A percentile compares a stretch with the other conserved stretches of the same genome.
Conservation (phyloP, 1,140 invertebrate genomes). For the Cryptotermes secundus region DNA sequence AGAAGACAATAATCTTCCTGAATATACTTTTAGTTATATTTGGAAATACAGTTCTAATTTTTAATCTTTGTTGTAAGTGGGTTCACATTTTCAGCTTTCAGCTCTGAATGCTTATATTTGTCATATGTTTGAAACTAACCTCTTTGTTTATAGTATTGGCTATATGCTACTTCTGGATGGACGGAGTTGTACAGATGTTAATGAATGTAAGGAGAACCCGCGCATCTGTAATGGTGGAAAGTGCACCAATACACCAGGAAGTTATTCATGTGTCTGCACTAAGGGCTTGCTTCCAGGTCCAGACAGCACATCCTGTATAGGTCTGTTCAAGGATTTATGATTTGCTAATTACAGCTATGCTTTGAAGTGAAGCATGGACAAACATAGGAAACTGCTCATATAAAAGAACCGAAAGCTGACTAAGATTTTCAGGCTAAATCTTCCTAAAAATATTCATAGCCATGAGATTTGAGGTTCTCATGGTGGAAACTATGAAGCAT, state of each 20-base stretch:
- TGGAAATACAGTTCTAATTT: neutral
- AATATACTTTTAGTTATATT: too few species aligned
- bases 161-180: slow-evolving; percentile 50
- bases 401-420: too few species aligned
- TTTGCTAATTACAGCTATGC: neutral
- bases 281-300: slow-evolving; percentile 68
- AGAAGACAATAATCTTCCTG: too few species aligned
- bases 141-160: slow-evolving; percentile 42
- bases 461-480: too few species aligned
- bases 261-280: slow-evolving; percentile 75
- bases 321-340: slow-evolving; percentile 44
- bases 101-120: neutral
- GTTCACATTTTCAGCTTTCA: neutral
- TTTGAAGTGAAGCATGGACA: slow-evolving; percentile 72
- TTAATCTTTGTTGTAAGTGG: neutral
- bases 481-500: too few species aligned
- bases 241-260: slow-evolving; percentile 75
- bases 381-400: slow-evolving; percentile 50
- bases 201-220: slow-evolving; percentile 77
- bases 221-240: slow-evolving; percentile 82
- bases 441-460: too few species aligned
- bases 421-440: too few species aligned
- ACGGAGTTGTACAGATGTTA: slow-evolving; percentile 53
- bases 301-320: slow-evolving; percentile 69
- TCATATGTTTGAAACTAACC: too few species aligned